Evolutionary conservation across 2,888 invertebrate genomes (phyloP), one percentile per base, ranked within the genome.

Genomic region (Netelia fuscicornis): DNA sequence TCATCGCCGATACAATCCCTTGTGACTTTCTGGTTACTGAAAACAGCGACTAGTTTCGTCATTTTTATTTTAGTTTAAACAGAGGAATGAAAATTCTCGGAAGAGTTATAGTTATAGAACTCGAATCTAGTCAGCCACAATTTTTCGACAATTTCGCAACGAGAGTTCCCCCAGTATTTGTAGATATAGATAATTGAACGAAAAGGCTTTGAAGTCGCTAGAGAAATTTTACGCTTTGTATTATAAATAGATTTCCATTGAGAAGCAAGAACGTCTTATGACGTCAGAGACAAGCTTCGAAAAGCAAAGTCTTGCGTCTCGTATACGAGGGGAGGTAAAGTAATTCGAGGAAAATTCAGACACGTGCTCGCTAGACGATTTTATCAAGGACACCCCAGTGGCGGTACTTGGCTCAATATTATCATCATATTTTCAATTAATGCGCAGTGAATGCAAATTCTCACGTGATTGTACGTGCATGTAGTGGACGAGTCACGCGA

Each of bases 221-320:
- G 80, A 81, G 72, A 72, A 76, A 68, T 77, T 77, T 54, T 17
- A 75, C 65, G 75, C 78, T 70, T 70, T 75, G 58, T 65, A 30
- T 62, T 85, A 85, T 82, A 79, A 72, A 85, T 85, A 85, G 85
- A 72, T 76, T 85, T 82, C 79, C 82, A 85, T 85, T 85, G 79
- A 82, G 82, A 58, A 75, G 23, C 67, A 37, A 25, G 65, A 37
- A 44, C 23, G 71, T 20, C 52, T 54, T 44, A 48, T 80, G 83
- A 80, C 75, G 83, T 80, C 80, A 76, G 68, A 30, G 20, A 25
- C 30, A 54, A 37, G 44, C 60, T 83, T 79, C 64, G 8, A 75
- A 37, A 37, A 37, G 37, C 37, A 37, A 37, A 5, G 37, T 6
- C 37, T 37, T 37, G 37, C 3, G 37, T 37, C 37, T 37, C 37